Evolutionary conservation across 2,888 invertebrate genomes (phyloP).

Genomic region (Hyalella azteca): DNA sequence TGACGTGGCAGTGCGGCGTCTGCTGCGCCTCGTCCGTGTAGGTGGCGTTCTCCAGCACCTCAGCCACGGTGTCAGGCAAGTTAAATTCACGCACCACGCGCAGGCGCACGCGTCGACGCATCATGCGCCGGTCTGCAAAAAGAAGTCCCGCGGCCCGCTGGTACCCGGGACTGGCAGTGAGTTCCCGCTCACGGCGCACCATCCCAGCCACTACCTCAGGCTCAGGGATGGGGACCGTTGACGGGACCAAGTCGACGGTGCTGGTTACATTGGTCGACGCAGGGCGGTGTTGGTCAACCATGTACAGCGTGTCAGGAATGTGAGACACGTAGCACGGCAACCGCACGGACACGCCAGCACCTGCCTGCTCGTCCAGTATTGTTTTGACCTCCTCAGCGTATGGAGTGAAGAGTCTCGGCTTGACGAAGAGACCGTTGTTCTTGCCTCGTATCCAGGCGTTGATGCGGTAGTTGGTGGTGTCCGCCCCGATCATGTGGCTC

Average conservation of each 20-base stretch:
- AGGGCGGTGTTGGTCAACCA: constrained; percentile 72
- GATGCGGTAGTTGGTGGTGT: constrained; percentile 64
- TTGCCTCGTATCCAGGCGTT: constrained; percentile 61
- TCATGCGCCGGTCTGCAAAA: constrained; percentile 77
- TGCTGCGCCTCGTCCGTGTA: constrained; percentile 51
- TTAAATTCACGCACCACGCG: constrained; percentile 93
- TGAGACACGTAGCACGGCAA: constrained; percentile 66
- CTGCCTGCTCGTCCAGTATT: constrained; percentile 80
- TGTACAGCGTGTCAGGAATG: constrained; percentile 92
- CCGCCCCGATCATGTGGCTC: constrained; percentile 80
- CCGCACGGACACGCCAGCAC: constrained; percentile 74
- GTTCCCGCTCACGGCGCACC: constrained; percentile 83
- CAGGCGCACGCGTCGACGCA: constrained; percentile 79
- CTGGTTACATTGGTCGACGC: constrained; percentile 63
- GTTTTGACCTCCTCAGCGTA: constrained; percentile 93
- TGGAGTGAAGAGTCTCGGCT: constrained; percentile 90
- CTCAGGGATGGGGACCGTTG: constrained; percentile 72
- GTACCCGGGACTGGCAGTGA: constrained; percentile 79
- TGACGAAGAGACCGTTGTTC: constrained; percentile 67
- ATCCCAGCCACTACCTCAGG: constrained; percentile 77
- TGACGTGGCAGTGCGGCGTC: constrained; percentile 48
- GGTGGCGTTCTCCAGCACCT: constrained; percentile 70
- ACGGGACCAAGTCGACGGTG: constrained; percentile 70
- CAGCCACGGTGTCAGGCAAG: constrained; percentile 85
- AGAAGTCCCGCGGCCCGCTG: constrained; percentile 78